Conservation (phyloP, 2,888 invertebrate genomes). For the Sminthurinus aureus region DNA sequence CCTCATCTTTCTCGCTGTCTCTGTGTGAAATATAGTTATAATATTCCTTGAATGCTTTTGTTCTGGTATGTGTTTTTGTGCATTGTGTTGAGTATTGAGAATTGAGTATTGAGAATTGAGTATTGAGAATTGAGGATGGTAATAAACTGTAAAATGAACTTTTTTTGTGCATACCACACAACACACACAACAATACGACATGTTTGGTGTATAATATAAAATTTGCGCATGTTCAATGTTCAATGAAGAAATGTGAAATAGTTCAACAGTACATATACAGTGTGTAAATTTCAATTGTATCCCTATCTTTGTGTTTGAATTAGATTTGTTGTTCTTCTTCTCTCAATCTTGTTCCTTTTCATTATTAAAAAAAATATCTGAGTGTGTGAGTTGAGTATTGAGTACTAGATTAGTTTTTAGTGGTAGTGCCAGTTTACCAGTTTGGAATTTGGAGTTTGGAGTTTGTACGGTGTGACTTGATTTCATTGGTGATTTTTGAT, state of each 20-base stretch:
- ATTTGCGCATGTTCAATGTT: slow-evolving; percentile 5
- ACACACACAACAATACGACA: neutral
- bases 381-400: neutral
- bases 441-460: too few species aligned
- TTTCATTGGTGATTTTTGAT: slow-evolving; percentile 17
- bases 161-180: too few species aligned
- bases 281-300: neutral
- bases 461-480: neutral
- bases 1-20: too few species aligned
- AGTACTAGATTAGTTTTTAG: neutral
- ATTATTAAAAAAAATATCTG: neutral
- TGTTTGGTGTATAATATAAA: neutral
- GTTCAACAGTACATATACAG: neutral
- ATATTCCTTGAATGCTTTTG: neutral
- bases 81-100: neutral
- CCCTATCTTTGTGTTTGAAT: neutral
- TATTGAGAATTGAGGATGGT: too few species aligned
- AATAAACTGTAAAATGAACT: too few species aligned
- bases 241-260: neutral
- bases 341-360: neutral
- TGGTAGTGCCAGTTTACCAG: neutral
- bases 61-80: neutral
- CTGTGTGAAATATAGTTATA: neutral
- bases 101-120: too few species aligned
- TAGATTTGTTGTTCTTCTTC: neutral